A percentile compares a stretch with the other conserved stretches of the same genome.
These are phyloP conservation scores for Ivindomyrus marchei DNA, from an alignment of 2,113 vertebrate species.

Conservation along the genomic window DNA sequence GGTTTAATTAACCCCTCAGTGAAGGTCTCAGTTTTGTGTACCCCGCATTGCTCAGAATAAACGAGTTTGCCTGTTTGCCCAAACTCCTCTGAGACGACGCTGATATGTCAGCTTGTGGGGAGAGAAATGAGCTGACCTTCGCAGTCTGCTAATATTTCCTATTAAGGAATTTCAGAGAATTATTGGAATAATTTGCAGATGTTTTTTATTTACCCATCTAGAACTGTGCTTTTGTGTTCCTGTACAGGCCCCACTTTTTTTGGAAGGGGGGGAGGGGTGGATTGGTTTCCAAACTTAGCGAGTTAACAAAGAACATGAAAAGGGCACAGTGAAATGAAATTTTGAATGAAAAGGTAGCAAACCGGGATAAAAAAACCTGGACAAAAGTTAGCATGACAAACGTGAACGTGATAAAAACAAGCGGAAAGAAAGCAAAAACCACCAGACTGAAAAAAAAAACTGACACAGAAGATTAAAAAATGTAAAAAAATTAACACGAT, in stretches of 20 bases:
- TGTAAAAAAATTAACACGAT: background rate
- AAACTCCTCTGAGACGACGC: slow-evolving; percentile 29
- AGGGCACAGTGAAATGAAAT: background rate
- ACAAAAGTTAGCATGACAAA: background rate
- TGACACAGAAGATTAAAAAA: background rate
- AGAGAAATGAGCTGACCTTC: slow-evolving; percentile 35
- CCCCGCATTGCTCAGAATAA: slow-evolving; percentile 36
- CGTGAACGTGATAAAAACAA: background rate
- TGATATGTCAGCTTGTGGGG: slow-evolving; percentile 44
- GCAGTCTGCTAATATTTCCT: slow-evolving; percentile 51
- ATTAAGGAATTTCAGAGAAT: slow-evolving; percentile 57
- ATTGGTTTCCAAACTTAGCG: background rate
- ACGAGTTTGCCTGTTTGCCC: slow-evolving; percentile 41
- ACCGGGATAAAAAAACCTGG: background rate
- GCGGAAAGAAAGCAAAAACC: background rate
- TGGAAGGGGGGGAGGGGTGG: slow-evolving; percentile 29
- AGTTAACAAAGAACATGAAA: background rate
- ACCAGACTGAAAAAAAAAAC: background rate
- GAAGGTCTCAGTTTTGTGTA: slow-evolving; percentile 39
- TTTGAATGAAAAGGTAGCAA: background rate
- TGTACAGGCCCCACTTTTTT: slow-evolving; percentile 49
- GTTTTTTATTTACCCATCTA: slow-evolving; percentile 44
- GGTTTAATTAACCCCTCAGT: slow-evolving; percentile 64
- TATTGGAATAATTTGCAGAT: slow-evolving; percentile 57
- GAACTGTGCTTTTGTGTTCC: slow-evolving; percentile 38